Conservation (phyloP, 2,888 invertebrate genomes). For the Andrena flavipes region DNA sequence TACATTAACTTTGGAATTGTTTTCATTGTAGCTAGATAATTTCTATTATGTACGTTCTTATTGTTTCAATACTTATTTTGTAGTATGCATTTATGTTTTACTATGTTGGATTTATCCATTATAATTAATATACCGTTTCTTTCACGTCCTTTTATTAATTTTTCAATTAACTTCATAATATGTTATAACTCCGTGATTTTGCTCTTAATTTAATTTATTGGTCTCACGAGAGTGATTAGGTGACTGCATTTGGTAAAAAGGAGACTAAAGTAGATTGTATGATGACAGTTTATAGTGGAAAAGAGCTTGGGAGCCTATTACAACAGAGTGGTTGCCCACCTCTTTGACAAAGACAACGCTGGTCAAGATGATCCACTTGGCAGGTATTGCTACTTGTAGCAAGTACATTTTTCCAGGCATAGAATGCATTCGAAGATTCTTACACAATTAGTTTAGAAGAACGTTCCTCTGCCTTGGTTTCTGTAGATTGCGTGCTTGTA, state of each 20-base stretch:
- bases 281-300: slow-evolving; percentile 88
- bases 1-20: slow-evolving; percentile 3
- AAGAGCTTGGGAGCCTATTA: slow-evolving; percentile 80
- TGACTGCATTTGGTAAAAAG: slow-evolving; percentile 53
- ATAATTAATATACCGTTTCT: neutral
- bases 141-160: neutral
- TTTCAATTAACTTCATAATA: slow-evolving; percentile 7
- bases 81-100: slow-evolving; percentile 7
- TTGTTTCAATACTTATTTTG: slow-evolving; percentile 19
- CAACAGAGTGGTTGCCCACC: slow-evolving; percentile 87
- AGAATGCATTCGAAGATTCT: slow-evolving; percentile 57
- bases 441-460: slow-evolving; percentile 52
- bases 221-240: slow-evolving; percentile 66
- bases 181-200: slow-evolving; percentile 1
- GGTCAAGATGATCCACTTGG: slow-evolving; percentile 97
- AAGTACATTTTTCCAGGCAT: slow-evolving; percentile 58
- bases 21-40: slow-evolving; percentile 4
- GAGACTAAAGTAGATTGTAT: slow-evolving; percentile 79
- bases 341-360: slow-evolving; percentile 97
- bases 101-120: neutral
- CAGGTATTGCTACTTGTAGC: slow-evolving; percentile 88
- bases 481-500: slow-evolving; percentile 52
- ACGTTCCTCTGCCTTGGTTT: slow-evolving; percentile 16
- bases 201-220: slow-evolving; percentile 16
- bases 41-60: slow-evolving; percentile 17